Evolutionary conservation across 2,888 invertebrate species (phyloP).

Genomic region (Rhingia campestris): DNA sequence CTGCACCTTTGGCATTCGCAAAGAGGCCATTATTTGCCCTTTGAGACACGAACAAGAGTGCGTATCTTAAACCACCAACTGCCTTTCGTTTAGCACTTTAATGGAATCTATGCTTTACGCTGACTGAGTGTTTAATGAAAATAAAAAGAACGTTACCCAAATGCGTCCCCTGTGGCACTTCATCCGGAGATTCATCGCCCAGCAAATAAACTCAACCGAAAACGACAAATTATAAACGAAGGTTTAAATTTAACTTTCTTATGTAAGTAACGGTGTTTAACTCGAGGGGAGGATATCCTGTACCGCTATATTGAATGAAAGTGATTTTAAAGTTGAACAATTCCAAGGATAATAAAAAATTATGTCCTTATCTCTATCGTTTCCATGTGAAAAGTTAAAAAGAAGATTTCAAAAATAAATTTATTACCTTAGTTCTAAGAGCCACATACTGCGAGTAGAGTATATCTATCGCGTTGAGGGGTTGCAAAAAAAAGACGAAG

Average conservation of each 20-base stretch:
- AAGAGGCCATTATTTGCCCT: conserved; percentile 53
- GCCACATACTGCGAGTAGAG: neutral
- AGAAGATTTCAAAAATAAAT: conserved; percentile 50
- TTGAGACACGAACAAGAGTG: conserved; percentile 36
- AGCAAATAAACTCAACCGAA: conserved; percentile 19
- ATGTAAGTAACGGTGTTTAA: neutral
- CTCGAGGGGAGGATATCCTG: neutral
- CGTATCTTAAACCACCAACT: conserved; percentile 34
- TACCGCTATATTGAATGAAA: conserved; percentile 49
- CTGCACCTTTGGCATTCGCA: conserved; percentile 6
- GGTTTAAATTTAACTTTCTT: conserved; percentile 35
- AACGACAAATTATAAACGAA: conserved; percentile 6
- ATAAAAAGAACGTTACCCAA: conserved; percentile 43
- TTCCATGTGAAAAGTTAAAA: conserved; percentile 58
- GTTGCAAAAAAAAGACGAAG: conserved; percentile 12
- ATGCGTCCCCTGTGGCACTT: conserved; percentile 60
- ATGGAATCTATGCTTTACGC: conserved; percentile 37
- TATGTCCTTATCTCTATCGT: conserved; percentile 57
- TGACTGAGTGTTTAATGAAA: conserved; percentile 48
- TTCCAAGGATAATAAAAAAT: conserved; percentile 55
- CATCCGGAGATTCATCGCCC: conserved; percentile 6
- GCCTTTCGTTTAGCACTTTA: conserved; percentile 18
- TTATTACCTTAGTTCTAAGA: conserved; percentile 43
- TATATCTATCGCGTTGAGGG: conserved; percentile 6
- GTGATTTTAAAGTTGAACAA: conserved; percentile 66